Conservation (phyloP, 2,113 vertebrate genomes). For the Chroicocephalus ridibundus region DNA sequence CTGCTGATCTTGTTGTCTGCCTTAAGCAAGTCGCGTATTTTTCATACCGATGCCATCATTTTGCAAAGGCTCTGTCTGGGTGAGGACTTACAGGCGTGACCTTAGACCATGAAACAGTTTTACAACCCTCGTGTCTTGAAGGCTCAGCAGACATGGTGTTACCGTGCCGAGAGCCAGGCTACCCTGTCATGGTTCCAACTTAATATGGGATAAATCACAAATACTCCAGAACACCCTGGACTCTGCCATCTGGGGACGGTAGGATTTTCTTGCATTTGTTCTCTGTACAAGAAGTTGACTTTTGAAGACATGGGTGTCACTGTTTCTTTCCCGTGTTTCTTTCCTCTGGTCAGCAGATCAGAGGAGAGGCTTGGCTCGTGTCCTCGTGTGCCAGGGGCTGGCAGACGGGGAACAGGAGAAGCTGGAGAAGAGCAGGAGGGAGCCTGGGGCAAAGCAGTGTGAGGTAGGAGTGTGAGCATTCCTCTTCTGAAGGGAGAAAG, state of each 20-base stretch:
- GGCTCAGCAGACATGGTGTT: neutral
- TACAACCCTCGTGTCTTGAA: neutral
- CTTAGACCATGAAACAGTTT: neutral
- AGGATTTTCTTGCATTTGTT: fast-evolving
- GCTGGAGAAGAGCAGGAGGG: neutral
- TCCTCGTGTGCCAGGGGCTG: fast-evolving
- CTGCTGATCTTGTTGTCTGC: neutral
- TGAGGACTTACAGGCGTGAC: neutral
- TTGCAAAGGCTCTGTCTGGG: neutral
- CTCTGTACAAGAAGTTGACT: neutral
- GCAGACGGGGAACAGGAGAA: neutral
- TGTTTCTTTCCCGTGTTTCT: neutral
- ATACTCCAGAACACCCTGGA: neutral
- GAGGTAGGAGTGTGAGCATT: neutral
- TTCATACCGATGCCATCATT: neutral
- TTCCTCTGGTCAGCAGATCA: neutral
- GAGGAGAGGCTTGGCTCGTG: neutral
- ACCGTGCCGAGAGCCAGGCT: neutral
- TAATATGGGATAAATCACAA: neutral
- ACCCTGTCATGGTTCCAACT: too few relatives aligned
- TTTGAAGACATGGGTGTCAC: fast-evolving
- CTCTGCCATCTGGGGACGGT: fast-evolving
- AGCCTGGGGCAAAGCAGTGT: neutral
- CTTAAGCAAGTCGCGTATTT: neutral
- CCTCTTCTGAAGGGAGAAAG: neutral